Percentiles rank a stretch among this genome's conserved stretches.
phyloP scores from a whole-genome alignment of 2,888 invertebrate genomes.

The Bombyx huttoni region DNA sequence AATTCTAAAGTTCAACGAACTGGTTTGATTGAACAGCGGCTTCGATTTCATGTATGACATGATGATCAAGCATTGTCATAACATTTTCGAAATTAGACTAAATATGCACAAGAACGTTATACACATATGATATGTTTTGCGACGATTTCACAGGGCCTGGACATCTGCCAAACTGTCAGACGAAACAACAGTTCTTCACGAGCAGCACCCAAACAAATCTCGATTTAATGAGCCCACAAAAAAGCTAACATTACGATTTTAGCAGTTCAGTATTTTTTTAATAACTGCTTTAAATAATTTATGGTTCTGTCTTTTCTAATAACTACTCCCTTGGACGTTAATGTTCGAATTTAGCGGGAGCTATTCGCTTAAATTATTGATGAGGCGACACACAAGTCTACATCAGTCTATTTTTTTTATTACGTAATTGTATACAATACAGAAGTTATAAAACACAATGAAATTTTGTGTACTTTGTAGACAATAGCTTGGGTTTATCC shows the following conservation, averaged over 20 bases:
- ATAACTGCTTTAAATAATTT: not conserved
- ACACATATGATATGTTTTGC: not conserved
- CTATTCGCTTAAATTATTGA: not conserved
- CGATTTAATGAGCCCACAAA: conserved; percentile 35
- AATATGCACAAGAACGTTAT: not conserved
- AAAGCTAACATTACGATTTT: conserved; percentile 22
- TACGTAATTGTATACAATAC: not conserved
- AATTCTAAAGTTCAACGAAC: too few relatives aligned
- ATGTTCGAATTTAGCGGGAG: not conserved
- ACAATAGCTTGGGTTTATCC: too few relatives aligned
- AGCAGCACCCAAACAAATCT: conserved; percentile 34
- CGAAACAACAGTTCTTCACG: conserved; percentile 20
- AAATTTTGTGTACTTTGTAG: not conserved
- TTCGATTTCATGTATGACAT: too few relatives aligned
- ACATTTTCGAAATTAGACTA: not conserved
- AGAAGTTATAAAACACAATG: not conserved
- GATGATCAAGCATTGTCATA: too few relatives aligned
- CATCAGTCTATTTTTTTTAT: not conserved
- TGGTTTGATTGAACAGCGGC: too few relatives aligned
- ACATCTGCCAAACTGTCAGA: conserved; percentile 26
- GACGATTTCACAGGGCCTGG: conserved; percentile 14
- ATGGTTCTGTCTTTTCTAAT: not conserved
- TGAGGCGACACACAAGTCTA: not conserved
- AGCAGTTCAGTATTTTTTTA: not conserved
- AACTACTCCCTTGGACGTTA: not conserved